A percentile compares a stretch with the other conserved stretches of the same genome.
Evolutionary conservation across 2,888 invertebrate species (phyloP).

Genomic region (Leucania comma): DNA sequence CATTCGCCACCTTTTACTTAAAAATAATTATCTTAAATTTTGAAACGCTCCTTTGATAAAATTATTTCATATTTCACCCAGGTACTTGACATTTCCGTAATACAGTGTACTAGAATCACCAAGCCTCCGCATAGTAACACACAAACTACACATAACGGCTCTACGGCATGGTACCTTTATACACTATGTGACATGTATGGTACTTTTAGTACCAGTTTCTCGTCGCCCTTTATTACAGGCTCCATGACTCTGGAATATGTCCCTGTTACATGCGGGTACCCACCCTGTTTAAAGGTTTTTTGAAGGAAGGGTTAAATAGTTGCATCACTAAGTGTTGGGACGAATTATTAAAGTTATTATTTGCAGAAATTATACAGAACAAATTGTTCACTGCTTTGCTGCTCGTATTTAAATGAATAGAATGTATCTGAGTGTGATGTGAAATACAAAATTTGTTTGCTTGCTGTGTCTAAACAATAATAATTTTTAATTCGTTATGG

Average conservation of each 20-base stretch:
- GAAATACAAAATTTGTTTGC: neutral
- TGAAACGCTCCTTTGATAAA: slow-evolving; percentile 12
- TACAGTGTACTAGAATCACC: slow-evolving; percentile 12
- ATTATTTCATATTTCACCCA: slow-evolving; percentile 12
- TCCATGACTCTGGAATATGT: slow-evolving; percentile 27
- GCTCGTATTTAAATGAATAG: neutral
- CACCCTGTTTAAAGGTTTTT: slow-evolving; percentile 23
- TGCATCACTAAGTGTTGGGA: slow-evolving; percentile 33
- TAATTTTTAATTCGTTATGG: neutral
- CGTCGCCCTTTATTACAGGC: slow-evolving; percentile 41
- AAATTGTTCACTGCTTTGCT: neutral
- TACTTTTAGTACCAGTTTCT: slow-evolving; percentile 48
- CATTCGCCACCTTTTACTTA: no score
- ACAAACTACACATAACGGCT: slow-evolving; percentile 42
- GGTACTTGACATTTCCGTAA: neutral
- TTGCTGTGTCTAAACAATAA: neutral
- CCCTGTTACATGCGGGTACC: slow-evolving; percentile 7
- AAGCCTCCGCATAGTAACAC: slow-evolving; percentile 12
- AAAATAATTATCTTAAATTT: neutral
- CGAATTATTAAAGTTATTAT: slow-evolving; percentile 33
- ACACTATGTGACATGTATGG: slow-evolving; percentile 15
- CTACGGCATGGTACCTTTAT: slow-evolving; percentile 28
- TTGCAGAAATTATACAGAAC: slow-evolving; percentile 2
- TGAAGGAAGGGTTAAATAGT: slow-evolving; percentile 24
- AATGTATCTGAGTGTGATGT: neutral